Base-by-base conservation (phyloP, 2,888 invertebrate species). In the Lasioglossum leucozonium region DNA sequence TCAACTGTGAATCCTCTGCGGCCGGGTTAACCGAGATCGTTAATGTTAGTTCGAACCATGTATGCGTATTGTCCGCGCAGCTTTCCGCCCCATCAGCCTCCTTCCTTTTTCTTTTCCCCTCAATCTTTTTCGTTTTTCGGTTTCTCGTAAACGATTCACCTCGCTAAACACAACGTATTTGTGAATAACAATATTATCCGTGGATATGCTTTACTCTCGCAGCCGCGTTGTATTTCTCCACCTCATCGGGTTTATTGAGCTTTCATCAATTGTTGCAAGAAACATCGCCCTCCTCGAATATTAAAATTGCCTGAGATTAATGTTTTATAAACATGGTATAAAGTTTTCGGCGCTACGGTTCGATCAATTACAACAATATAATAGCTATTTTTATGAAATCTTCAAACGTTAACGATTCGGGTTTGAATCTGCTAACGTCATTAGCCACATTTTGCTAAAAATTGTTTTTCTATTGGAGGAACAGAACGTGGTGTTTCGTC, bases 11-110 rank as follows among this genome's bases (percentile, higher is more conserved):
- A 81, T 65, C 76, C 72, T 55, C 79, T 75, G 81, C 67, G 74
- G 76, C 40, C 37, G 77, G 89, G 88, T 86, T 86, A 91, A 90
- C 91, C 90, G 82, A 87, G 87, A 81, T 90, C 84, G 85, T 91
- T 90, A 91, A 91, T 84, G 90, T 85, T 88, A 82, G 85, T 78
- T 81, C 79, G 79, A 72, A 73, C 82, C 65, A 69, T 78, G 76
- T 80, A 77, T 81, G 80, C 78, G 67, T 55, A 72, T 79, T 76
- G 77, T 81, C 82, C 82, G 69, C 72, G 11, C 69, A 69, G 13
- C n/a, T 37, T 37, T 40, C 69, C 37, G 4, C 22, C 34, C 67
- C 4, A 22, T 67, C 34, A 77, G 79, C 76, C 83, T 73, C 47
- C 42, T 6, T 26, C 13, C n/a, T 26, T 42, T 26, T 47, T 22